Percentiles rank a stretch among this genome's conserved stretches.
Evolutionary conservation across 2,797 vertebrate species (phyloP).

Genomic region (Cossypha niveicapilla): DNA sequence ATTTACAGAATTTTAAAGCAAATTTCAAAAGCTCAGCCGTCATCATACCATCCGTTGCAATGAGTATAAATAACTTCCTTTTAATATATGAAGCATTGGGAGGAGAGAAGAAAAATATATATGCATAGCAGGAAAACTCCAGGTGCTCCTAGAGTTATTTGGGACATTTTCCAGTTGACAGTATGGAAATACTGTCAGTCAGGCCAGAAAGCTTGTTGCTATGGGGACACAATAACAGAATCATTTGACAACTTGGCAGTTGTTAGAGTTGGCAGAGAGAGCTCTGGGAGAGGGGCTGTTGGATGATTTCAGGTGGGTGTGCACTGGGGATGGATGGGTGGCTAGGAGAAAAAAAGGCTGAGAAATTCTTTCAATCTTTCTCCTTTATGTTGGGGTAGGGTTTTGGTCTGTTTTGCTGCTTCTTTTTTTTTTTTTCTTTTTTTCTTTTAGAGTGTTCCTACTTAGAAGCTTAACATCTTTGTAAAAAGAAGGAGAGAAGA

Average conservation of each 20-base stretch:
- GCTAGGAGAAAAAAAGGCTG: not conserved
- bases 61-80: conserved; percentile 70
- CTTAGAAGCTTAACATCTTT: not conserved
- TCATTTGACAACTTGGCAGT: conserved; percentile 64
- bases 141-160: conserved; percentile 72
- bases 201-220: conserved; percentile 67
- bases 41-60: conserved; percentile 61
- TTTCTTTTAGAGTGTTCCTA: not conserved
- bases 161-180: conserved; percentile 72
- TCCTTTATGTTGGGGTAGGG: not conserved
- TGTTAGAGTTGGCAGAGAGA: conserved; percentile 42
- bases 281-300: conserved; percentile 27
- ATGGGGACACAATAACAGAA: conserved; percentile 59
- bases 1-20: conserved; percentile 71
- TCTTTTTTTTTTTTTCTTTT: too few species aligned
- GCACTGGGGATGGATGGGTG: not conserved
- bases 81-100: conserved; percentile 62
- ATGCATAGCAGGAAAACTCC: conserved; percentile 68
- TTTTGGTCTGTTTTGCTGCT: not conserved
- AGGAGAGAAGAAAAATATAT: conserved; percentile 49
- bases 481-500: not conserved
- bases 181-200: conserved; percentile 68
- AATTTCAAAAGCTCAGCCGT: conserved; percentile 69
- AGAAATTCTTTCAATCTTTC: not conserved
- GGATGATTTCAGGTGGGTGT: conserved; percentile 21